Evolutionary conservation across 2,888 invertebrate species (phyloP).

Genomic region (Lepetodrilus schrolli): DNA sequence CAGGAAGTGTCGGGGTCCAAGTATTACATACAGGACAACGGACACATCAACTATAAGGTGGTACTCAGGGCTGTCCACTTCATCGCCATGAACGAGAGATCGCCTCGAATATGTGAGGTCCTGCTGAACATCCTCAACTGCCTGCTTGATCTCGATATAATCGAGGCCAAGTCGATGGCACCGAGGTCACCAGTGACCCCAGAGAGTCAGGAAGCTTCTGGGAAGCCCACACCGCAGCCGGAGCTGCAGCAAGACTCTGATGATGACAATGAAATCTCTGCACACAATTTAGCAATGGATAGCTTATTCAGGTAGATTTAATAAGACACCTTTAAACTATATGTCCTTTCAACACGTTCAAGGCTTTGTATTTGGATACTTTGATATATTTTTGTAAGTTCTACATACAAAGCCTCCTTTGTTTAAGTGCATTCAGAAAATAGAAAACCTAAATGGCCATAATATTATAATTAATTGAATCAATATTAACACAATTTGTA

Average conservation of each 20-base stretch:
- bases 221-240: background rate
- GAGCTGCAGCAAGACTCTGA: slow-evolving; percentile 18
- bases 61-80: slow-evolving; percentile 86
- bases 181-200: slow-evolving; percentile 31
- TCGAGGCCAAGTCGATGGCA: slow-evolving; percentile 53
- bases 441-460: no score
- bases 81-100: slow-evolving; percentile 89
- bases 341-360: no score
- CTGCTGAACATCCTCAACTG: slow-evolving; percentile 93
- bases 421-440: no score
- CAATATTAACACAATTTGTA: no score
- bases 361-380: no score
- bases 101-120: slow-evolving; percentile 91
- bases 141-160: slow-evolving; percentile 90
- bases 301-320: slow-evolving; percentile 78
- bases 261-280: slow-evolving; percentile 72
- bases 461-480: no score
- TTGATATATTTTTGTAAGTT: no score
- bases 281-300: slow-evolving; percentile 85
- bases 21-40: slow-evolving; percentile 94
- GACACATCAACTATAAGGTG: slow-evolving; percentile 91
- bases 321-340: no score
- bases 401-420: no score
- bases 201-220: slow-evolving; percentile 15
- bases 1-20: slow-evolving; percentile 85